Percentiles rank a stretch among this genome's conserved stretches.
These are phyloP conservation scores for Cyclopterus lumpus DNA, from an alignment of 2,797 vertebrate genomes.

Conservation along the genomic window DNA sequence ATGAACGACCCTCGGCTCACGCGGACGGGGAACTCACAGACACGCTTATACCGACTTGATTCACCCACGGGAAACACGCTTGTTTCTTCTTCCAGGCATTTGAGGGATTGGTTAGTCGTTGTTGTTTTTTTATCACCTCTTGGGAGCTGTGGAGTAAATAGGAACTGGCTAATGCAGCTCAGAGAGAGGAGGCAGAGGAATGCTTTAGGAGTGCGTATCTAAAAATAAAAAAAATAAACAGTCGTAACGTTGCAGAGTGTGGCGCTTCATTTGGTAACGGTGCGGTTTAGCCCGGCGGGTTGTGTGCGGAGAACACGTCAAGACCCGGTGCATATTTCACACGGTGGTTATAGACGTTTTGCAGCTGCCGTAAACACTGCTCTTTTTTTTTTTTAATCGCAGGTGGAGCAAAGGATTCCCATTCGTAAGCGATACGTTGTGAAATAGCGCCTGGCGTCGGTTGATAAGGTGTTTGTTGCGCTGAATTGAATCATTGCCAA, in stretches of 20 bases:
- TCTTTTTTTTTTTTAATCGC: not conserved
- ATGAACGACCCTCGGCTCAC: constrained; percentile 3
- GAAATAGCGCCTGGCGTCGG: too few relatives aligned
- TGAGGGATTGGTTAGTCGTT: constrained; percentile 32
- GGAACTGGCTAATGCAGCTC: constrained; percentile 37
- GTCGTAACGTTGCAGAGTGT: constrained; percentile 32
- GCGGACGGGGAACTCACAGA: constrained; percentile 23
- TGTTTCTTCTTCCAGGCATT: constrained; percentile 29
- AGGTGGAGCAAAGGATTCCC: constrained; percentile 4
- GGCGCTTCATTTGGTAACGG: constrained; percentile 24
- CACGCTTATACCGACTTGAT: constrained; percentile 36
- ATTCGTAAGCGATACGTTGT: constrained; percentile 5
- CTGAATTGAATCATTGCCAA: not conserved
- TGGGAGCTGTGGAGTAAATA: constrained; percentile 57
- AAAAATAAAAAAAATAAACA: too few relatives aligned
- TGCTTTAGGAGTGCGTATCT: constrained; percentile 36
- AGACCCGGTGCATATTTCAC: constrained; percentile 41
- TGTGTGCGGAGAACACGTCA: not conserved
- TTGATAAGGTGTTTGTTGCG: not conserved
- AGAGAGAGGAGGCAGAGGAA: constrained; percentile 12
- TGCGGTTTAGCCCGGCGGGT: too few relatives aligned
- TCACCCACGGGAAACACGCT: constrained; percentile 40
- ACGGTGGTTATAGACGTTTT: constrained; percentile 16
- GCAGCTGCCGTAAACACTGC: not conserved
- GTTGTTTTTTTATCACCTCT: constrained; percentile 48